Evolutionary conservation across 2,888 invertebrate species (phyloP), one percentile per base, ranked within the genome.

Genomic region (Cephus rjabovi): DNA sequence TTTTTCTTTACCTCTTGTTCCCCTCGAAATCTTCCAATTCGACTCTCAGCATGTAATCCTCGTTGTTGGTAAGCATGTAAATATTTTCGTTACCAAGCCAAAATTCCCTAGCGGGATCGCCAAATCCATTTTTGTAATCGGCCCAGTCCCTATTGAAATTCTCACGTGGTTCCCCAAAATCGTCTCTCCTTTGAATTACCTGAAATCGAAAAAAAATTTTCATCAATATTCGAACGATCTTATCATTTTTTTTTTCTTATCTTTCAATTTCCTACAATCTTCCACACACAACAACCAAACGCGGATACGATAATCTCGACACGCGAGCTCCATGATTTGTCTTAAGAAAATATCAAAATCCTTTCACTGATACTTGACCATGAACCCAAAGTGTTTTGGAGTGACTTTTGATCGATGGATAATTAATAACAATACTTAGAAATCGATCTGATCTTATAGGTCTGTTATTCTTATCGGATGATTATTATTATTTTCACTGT

Each of bases 1-100:
- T 30, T 31, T 31, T 34, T n/a, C 74, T 80, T 89, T 92, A 97
- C 97, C 97, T 95, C 92, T 97, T 97, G 89, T 97, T 97, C 80
- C 97, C 97, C 91, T 98, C 97, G 89, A 98, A 98, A 92, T 98
- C 98, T 91, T 98, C 97, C 1, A 98, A 93, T 88, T 98, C 98
- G 11, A 98, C 96, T 77, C 98, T 92, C 0, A 98, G 93, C 91
- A 96, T 95, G 90, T 97, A 97, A 89, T 97, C 97, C 87, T 98
- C 97, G 87, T 97, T 97, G 89, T 97, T 97, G 69, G 98, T 97
- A 74, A 98, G 93, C 96, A 97, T 97, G 91, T 97, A 97, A 83
- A 98, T 97, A 88, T 98, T 98, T 91, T 98, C 97, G 89, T 98
- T 98, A 76, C 98, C 98, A 35, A 98, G 93, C 97, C 97, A 98